These are phyloP conservation scores for Drosophila leontia DNA, from an alignment of 1,140 invertebrate genomes.

Conservation along the genomic window DNA sequence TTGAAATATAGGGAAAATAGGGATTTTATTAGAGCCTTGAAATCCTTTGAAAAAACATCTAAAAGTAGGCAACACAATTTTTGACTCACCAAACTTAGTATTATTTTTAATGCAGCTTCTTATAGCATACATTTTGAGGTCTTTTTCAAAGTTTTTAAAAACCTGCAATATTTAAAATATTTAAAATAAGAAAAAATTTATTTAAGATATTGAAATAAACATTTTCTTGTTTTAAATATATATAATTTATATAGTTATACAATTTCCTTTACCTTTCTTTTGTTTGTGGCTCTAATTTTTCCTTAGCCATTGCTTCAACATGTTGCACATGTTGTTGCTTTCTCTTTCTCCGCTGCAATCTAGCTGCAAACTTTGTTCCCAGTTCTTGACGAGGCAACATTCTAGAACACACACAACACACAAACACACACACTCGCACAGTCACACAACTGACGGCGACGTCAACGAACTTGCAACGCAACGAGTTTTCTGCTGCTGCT, in stretches of 20 bases:
- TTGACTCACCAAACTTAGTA: background rate
- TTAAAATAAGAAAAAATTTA: too few relatives aligned
- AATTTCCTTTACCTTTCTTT: background rate
- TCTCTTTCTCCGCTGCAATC: constrained; percentile 72
- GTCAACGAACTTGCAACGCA: constrained; percentile 71
- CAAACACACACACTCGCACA: constrained; percentile 3
- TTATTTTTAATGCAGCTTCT: background rate
- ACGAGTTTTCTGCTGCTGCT: constrained; percentile 50
- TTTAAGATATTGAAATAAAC: too few relatives aligned
- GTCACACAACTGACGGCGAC: constrained; percentile 18
- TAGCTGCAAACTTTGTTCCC: constrained; percentile 39
- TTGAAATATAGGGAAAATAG: background rate
- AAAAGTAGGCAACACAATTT: background rate
- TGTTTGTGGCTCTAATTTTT: background rate
- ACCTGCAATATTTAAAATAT: too few relatives aligned
- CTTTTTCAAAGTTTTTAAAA: background rate
- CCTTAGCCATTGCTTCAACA: constrained; percentile 29
- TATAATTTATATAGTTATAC: background rate
- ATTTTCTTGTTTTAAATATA: background rate
- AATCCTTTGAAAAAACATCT: background rate
- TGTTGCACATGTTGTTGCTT: constrained; percentile 64
- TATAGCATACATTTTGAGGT: background rate
- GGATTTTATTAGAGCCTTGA: too few relatives aligned
- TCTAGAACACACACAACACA: constrained; percentile 54
- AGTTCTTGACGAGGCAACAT: constrained; percentile 51